Conservation (phyloP, 1,140 invertebrate species). For the Diorhabda sublineata region DNA sequence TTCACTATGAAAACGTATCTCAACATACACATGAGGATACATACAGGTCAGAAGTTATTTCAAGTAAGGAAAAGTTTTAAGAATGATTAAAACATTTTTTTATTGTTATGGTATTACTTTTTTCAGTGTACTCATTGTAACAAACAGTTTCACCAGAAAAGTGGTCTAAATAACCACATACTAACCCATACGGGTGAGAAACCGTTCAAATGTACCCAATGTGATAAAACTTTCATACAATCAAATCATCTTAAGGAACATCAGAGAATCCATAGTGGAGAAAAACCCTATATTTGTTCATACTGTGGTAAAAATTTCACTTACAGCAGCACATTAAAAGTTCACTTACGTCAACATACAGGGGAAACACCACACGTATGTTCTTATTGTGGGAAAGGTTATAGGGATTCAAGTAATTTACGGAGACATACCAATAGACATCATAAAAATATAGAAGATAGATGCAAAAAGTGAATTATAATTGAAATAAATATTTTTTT, state of each 20-base stretch:
- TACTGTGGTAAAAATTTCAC: conserved; percentile 44
- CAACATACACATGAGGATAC: conserved; percentile 36
- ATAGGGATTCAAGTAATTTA: conserved; percentile 42
- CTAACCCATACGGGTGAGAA: conserved; percentile 30
- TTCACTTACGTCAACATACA: conserved; percentile 43
- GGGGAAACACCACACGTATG: conserved; percentile 44
- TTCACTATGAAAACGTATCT: conserved; percentile 27
- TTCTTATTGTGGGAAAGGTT: conserved; percentile 40
- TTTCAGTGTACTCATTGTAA: conserved; percentile 48
- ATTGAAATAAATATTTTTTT: too few species aligned
- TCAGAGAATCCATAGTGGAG: conserved; percentile 37
- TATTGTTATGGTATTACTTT: background rate
- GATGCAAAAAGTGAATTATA: too few species aligned
- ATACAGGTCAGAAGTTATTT: conserved; percentile 56
- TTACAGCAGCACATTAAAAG: conserved; percentile 47
- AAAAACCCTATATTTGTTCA: conserved; percentile 36
- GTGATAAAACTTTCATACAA: conserved; percentile 37
- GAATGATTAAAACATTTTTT: background rate
- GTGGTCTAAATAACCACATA: conserved; percentile 29
- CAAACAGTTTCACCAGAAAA: conserved; percentile 29
- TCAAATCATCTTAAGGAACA: conserved; percentile 34
- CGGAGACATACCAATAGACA: conserved; percentile 36
- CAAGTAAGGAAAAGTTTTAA: background rate
- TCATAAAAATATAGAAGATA: background rate
- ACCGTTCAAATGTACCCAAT: conserved; percentile 34